A percentile compares a stretch with the other conserved stretches of the same genome.
Evolutionary conservation across 2,113 vertebrate genomes (phyloP).

Genomic region (Nymphicus hollandicus): DNA sequence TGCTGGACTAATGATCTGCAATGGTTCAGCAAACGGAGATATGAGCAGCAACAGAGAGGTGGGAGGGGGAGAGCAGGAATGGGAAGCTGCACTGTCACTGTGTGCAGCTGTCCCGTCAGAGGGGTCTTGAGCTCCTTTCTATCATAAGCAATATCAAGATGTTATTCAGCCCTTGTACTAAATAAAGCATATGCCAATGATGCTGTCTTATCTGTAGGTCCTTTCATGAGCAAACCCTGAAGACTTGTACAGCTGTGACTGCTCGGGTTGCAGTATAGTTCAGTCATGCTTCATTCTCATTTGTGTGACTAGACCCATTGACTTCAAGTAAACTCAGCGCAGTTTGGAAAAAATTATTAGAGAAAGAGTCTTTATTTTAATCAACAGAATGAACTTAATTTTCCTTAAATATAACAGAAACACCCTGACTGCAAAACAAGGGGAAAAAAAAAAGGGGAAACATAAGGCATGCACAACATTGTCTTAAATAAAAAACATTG

Average conservation of each 20-base stretch:
- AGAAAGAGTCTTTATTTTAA: not conserved
- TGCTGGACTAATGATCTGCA: not conserved
- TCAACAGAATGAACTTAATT: not conserved
- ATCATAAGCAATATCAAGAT: not conserved
- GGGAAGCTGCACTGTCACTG: not conserved
- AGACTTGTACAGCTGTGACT: not conserved
- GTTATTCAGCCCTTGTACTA: not conserved
- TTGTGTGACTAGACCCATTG: not conserved
- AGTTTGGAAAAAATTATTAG: not conserved
- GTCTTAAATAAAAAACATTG: not conserved
- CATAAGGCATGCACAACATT: not conserved
- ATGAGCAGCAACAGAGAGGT: not conserved
- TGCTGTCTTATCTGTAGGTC: too few relatives aligned
- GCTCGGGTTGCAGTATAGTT: not conserved
- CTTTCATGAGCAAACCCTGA: not conserved
- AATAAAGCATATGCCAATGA: not conserved
- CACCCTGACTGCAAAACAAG: not conserved
- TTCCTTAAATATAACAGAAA: not conserved
- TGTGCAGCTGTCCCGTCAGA: not conserved
- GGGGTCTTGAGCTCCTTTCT: not conserved
- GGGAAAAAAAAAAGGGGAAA: not conserved
- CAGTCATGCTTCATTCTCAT: not conserved
- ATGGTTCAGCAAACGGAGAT: not conserved
- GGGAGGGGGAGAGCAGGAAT: rapidly evolving
- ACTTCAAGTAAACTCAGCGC: not conserved